Base-by-base conservation (phyloP, 2,888 invertebrate genomes). In the Drosophila robusta region DNA sequence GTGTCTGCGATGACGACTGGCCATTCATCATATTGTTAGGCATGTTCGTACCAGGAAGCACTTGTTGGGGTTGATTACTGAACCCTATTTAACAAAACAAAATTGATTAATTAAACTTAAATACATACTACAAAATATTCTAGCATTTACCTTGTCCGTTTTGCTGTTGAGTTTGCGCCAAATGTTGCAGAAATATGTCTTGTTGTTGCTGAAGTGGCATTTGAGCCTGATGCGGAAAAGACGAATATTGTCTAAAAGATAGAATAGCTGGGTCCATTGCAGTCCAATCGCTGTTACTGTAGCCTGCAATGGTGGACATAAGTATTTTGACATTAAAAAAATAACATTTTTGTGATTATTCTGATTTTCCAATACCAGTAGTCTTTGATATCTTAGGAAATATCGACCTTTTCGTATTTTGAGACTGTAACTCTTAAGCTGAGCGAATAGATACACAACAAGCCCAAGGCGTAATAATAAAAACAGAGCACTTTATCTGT, bases 241-340 rank as follows among this genome's bases (percentile, higher is more conserved):
- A 90, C 63, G 92, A 92, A 75, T 90, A 92, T 83, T 92, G 92
- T 67, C 92, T 89, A 81, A 91, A 92, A 68, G 92, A 92, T 75
- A 92, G 90, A 81, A 98, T 98, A 79, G 98, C 98, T 66, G 98
- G 98, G 94, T 98, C 98, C 94, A 98, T 95, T 79, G 96, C 95
- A 86, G 97, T 96, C 97, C 97, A 97, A 93, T 97, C 97, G 82
- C 95, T 95, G 89, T 93, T 93, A 78, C 93, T 92, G 89, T 93
- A 93, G 89, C 93, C 94, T 22, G 2, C 18, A 18, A 18, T 18
- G 18, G 18, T 18, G 18, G 18, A 18, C 18, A 18, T 1, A 18
- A 18, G 18, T 18, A 18, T 18, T 18, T 18, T 18, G 18, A 18
- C 2, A 18, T 18, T 18, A 18, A 18, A 1, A 18, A 18, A 18